Conservation (phyloP, 2,113 vertebrate genomes). For the Alethe castanea region DNA sequence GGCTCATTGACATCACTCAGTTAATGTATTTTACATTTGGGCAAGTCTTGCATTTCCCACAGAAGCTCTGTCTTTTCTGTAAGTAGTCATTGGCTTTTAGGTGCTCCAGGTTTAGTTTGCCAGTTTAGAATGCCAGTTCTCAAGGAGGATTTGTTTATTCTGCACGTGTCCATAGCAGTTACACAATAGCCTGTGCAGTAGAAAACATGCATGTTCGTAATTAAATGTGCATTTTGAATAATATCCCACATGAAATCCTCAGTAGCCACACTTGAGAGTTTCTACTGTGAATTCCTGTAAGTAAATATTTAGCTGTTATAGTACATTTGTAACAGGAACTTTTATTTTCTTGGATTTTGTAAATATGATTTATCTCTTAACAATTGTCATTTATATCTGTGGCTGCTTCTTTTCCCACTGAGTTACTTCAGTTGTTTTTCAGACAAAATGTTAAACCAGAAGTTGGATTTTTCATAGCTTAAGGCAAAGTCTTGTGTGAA, state of each 20-base stretch:
- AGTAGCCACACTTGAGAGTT: background rate
- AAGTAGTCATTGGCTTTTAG: background rate
- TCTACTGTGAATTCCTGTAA: background rate
- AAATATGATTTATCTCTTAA: background rate
- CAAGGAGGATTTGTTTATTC: background rate
- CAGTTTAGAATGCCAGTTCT: background rate
- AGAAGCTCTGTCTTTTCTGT: background rate
- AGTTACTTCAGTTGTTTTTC: background rate
- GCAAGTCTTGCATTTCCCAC: background rate
- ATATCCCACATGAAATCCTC: background rate
- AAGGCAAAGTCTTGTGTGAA: background rate
- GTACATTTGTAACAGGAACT: background rate
- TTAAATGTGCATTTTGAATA: background rate
- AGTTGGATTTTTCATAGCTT: background rate
- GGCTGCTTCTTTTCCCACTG: background rate
- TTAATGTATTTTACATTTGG: conserved; percentile 14
- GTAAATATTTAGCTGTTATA: background rate
- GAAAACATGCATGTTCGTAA: background rate
- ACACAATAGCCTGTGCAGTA: background rate
- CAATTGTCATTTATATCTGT: background rate
- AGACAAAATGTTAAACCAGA: background rate
- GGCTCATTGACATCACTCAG: background rate
- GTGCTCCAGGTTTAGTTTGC: background rate
- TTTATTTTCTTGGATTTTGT: background rate
- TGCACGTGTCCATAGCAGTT: background rate